phyloP scores from a whole-genome alignment of 2,113 vertebrate species.

The Vulpes vulpes region DNA sequence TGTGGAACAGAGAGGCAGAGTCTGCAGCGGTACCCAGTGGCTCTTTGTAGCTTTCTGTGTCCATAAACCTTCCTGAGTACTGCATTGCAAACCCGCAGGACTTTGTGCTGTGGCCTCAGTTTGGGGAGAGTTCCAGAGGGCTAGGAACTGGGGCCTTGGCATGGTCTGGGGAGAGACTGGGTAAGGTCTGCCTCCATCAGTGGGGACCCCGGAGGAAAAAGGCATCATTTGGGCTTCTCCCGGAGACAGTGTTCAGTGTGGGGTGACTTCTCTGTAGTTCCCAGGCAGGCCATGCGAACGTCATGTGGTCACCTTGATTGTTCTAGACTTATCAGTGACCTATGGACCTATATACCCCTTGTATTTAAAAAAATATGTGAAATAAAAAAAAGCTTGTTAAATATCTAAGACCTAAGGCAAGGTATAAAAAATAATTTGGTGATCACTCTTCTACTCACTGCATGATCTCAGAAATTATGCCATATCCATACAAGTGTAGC shows the following conservation, averaged over 20 bases:
- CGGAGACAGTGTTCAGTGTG: neutral
- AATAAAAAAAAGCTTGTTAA: neutral
- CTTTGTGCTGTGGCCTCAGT: neutral
- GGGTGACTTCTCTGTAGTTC: neutral
- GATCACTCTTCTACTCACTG: neutral
- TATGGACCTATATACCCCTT: neutral
- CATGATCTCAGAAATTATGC: neutral
- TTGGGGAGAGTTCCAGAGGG: neutral
- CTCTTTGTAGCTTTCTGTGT: neutral
- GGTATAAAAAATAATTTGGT: neutral
- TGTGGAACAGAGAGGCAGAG: neutral
- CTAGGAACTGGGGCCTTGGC: neutral
- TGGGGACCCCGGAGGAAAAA: neutral
- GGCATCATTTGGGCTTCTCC: neutral
- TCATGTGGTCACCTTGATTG: neutral
- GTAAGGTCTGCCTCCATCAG: neutral
- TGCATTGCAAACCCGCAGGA: neutral
- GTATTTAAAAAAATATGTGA: neutral
- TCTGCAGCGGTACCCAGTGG: neutral
- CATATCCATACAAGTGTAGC: neutral
- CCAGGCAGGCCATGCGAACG: neutral
- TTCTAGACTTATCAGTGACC: neutral
- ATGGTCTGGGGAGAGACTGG: neutral
- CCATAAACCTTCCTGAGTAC: neutral
- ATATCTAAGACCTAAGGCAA: conserved; percentile 32